phyloP scores from a whole-genome alignment of 2,113 vertebrate genomes.

The Ornithorhynchus anatinus region DNA sequence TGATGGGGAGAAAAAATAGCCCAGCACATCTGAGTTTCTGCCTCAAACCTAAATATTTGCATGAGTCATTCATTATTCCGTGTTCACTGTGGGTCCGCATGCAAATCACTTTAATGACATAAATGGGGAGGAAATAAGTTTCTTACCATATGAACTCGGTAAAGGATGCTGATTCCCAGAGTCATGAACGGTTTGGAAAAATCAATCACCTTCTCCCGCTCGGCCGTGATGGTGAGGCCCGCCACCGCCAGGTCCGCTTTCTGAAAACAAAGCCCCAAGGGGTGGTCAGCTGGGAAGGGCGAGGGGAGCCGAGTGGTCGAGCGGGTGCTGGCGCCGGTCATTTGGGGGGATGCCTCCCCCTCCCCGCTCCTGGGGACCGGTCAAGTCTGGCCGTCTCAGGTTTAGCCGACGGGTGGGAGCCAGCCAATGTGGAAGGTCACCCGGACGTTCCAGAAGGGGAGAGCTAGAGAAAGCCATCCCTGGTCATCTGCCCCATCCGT shows the following conservation, averaged over 20 bases:
- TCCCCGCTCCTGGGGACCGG: neutral
- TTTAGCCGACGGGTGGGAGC: no score
- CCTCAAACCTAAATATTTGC: constrained; percentile 64
- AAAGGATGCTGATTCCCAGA: constrained; percentile 97
- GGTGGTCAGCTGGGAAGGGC: neutral
- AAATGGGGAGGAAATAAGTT: constrained; percentile 57
- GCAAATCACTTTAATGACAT: constrained; percentile 59
- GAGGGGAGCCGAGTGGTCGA: neutral
- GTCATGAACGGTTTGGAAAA: constrained; percentile 99
- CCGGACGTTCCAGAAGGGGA: no score
- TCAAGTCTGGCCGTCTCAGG: no score
- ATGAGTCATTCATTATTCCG: constrained; percentile 51
- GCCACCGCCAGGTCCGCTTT: constrained; percentile 97
- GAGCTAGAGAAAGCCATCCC: no score
- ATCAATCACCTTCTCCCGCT: constrained; percentile 97
- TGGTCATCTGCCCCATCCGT: no score
- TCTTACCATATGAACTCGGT: constrained; percentile 96
- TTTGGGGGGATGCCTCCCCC: neutral
- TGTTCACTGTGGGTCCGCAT: constrained; percentile 41
- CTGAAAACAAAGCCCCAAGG: constrained; percentile 69
- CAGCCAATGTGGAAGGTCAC: no score
- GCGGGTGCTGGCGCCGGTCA: neutral
- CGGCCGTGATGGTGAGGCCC: constrained; percentile 93
- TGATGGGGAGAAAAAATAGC: constrained; percentile 40
- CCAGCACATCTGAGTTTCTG: constrained; percentile 46